Evolutionary conservation across 92 coral and sea anemone genomes (phyloP), one percentile per base, ranked within the genome.

Genomic region (Siderastrea radians): DNA sequence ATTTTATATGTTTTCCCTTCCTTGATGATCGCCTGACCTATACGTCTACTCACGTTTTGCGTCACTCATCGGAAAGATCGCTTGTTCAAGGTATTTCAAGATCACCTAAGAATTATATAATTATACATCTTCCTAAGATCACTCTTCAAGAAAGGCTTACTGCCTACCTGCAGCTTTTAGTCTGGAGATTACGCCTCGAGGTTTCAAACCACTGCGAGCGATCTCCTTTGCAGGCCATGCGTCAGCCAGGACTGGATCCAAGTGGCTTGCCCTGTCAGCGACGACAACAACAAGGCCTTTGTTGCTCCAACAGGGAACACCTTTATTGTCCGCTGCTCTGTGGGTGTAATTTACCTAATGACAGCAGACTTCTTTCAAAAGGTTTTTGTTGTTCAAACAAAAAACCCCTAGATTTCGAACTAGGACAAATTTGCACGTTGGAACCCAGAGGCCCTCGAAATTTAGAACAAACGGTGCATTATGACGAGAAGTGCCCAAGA

Each of bases 181-280:
- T 72, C 38, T 26, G 38, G 38, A 26, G 38, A 26, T 26, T 26
- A 26, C 38, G 38, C 38, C 38, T 26, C 38, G 38, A 26, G 38
- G 38, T 26, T 26, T 60, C 46, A n/a, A 60, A 83, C 72, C 80
- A 65, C 80, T 51, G 80, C 73, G 43, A 54, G 73, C 63, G 79
- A 60, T 74, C 51, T 49, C 57, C 45, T 49, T 59, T 43, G 62
- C 62, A 84, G 53, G 87, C 81, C 87, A 84, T 84, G 87, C 87
- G 87, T 74, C 87, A 74, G 87, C 78, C 87, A 74, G 87, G 86
- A 84, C 87, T 84, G 87, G 87, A 84, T 63, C 80, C 87, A 84
- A 84, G 87, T 60, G 72, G 72, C 80, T 72, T 83, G 78, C 72
- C 80, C 57, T 7, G 73, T 50, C 73, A 43, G 61, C 17, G 58